phyloP scores from a whole-genome alignment of 2,888 invertebrate species.

The Dicyrtomina minuta region DNA sequence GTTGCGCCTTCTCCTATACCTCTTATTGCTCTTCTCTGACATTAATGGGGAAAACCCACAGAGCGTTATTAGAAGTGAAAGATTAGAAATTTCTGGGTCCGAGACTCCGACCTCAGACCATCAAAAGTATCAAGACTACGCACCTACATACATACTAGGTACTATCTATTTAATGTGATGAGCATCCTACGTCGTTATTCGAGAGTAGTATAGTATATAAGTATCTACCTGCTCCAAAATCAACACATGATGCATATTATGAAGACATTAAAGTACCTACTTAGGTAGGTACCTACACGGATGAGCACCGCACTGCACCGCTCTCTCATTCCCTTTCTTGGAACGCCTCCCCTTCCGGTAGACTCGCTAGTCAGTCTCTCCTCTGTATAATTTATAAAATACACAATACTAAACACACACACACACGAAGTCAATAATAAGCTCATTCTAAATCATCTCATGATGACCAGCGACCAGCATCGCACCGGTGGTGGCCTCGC shows the following conservation, averaged over 20 bases:
- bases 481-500: conserved; percentile 12
- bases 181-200: not conserved
- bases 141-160: no score
- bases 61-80: conserved; percentile 23
- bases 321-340: conserved; percentile 33
- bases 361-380: no score
- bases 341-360: conserved; percentile 30
- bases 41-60: conserved; percentile 29
- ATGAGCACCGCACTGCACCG: conserved; percentile 29
- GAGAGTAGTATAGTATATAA: not conserved
- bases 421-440: no score
- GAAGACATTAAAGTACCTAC: conserved; percentile 16
- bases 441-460: not conserved
- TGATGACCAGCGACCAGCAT: conserved; percentile 20
- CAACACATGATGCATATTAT: conserved; percentile 1
- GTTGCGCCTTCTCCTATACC: no score
- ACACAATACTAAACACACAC: conserved; percentile 2
- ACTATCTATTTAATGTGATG: not conserved
- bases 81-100: conserved; percentile 4
- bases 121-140: no score
- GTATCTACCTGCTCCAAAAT: not conserved
- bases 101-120: not conserved
- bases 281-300: not conserved
- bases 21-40: no score
- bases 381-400: not conserved